Percentiles rank a stretch among this genome's conserved stretches.
phyloP scores from a whole-genome alignment of 30 jellyfish, hydroid and myxozoan species.

The Pseudorhiza aurosa region DNA sequence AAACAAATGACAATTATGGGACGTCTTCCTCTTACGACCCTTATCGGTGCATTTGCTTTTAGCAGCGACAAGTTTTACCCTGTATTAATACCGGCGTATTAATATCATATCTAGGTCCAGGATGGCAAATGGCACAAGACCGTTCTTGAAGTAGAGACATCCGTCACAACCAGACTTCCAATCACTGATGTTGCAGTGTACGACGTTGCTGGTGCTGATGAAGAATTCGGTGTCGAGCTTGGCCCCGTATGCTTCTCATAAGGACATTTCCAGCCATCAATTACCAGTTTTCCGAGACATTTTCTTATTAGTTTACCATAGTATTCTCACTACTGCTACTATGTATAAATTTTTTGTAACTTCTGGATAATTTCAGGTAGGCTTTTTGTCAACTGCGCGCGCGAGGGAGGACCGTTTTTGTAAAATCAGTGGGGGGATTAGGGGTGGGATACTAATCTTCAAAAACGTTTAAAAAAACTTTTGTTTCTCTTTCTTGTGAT shows the following conservation, averaged over 20 bases:
- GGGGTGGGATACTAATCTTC: conserved; percentile 59
- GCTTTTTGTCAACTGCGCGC: conserved; percentile 74
- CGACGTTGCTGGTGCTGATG: conserved; percentile 94
- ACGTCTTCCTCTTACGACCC: no score
- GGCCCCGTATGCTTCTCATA: conserved; percentile 97
- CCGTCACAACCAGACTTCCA: conserved; percentile 82
- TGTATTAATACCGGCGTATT: no score
- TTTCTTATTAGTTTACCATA: conserved; percentile 4
- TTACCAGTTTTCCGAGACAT: conserved; percentile 6
- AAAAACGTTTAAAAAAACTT: background rate
- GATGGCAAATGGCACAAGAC: conserved; percentile 99
- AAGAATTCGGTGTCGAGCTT: conserved; percentile 96
- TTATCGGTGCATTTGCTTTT: no score
- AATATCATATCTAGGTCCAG: conserved; percentile 79
- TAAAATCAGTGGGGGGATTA: conserved; percentile 77
- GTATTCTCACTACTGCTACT: conserved; percentile 27
- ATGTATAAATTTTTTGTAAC: conserved; percentile 53
- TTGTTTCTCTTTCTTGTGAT: background rate
- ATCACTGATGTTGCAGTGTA: conserved; percentile 89
- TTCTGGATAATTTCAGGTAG: conserved; percentile 32
- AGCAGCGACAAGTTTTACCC: no score
- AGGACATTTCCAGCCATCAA: conserved; percentile 3
- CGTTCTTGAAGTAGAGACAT: conserved; percentile 74
- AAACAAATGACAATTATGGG: no score
- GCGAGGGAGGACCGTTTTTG: conserved; percentile 81